Conservation (phyloP, 2,113 vertebrate species). For the Capreolus pygargus region DNA sequence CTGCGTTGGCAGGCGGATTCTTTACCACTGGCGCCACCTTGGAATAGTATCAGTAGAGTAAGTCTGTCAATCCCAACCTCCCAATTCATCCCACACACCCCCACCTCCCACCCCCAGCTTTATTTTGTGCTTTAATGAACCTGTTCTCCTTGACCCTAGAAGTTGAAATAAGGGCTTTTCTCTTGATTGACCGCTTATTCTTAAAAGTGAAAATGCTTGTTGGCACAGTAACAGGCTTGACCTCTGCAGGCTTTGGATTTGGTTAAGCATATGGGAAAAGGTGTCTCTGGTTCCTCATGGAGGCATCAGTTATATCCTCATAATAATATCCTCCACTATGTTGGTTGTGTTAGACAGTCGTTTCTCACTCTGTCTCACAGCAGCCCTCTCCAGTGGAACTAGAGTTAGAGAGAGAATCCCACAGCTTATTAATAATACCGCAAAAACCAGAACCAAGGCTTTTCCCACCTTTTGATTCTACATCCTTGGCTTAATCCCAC, state of each 20-base stretch:
- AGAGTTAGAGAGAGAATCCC: background rate
- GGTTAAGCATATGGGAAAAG: background rate
- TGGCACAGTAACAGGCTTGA: background rate
- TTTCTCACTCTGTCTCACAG: background rate
- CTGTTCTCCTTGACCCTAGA: background rate
- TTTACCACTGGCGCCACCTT: background rate
- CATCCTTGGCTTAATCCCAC: background rate
- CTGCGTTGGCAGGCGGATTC: background rate
- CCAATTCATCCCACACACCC: background rate
- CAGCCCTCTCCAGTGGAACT: background rate
- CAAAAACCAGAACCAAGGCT: background rate
- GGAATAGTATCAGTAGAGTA: background rate
- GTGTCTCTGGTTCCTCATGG: background rate
- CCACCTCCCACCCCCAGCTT: background rate
- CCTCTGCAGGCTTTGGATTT: background rate
- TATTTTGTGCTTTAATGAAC: background rate
- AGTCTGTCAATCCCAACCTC: background rate
- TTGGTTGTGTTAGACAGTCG: background rate
- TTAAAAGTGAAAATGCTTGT: background rate
- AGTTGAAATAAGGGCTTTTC: background rate
- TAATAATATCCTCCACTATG: background rate
- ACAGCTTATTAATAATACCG: background rate
- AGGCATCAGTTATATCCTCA: background rate
- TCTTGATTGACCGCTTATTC: background rate
- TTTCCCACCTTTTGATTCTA: background rate